Evolutionary conservation across 2,888 invertebrate genomes (phyloP).

Genomic region (Rutpela maculata): DNA sequence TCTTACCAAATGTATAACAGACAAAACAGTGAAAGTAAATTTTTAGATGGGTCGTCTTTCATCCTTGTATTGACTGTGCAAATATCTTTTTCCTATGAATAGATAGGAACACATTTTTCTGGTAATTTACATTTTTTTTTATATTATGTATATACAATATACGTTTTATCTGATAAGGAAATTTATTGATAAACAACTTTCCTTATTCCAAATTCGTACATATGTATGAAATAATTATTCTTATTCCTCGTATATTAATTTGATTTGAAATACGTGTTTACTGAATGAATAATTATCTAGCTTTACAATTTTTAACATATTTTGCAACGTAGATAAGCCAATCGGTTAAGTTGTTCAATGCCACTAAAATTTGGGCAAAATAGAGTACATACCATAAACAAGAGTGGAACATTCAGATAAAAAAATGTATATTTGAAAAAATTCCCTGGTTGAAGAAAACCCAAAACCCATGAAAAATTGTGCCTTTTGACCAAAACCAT

Average conservation of each 20-base stretch:
- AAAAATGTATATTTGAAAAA: too few species aligned
- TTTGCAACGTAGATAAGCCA: too few species aligned
- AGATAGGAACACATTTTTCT: not conserved
- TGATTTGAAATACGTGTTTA: not conserved
- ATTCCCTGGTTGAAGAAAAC: too few species aligned
- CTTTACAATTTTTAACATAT: conserved; percentile 4
- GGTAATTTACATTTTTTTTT: not conserved
- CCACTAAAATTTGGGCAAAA: too few species aligned
- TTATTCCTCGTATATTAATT: not conserved
- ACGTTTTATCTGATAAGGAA: conserved; percentile 21
- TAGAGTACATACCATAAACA: too few species aligned
- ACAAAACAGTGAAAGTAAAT: too few species aligned
- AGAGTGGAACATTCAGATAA: too few species aligned
- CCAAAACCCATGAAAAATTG: too few species aligned
- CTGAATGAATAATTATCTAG: not conserved
- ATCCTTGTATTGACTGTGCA: not conserved
- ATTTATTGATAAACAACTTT: conserved; percentile 19
- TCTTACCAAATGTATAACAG: too few species aligned
- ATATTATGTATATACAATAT: not conserved
- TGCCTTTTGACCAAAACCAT: too few species aligned
- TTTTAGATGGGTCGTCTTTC: not conserved
- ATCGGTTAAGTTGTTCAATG: too few species aligned
- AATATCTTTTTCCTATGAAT: not conserved
- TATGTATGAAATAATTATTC: conserved; percentile 18
- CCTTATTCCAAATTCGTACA: not conserved